Evolutionary conservation across 2,113 vertebrate species (phyloP).

Genomic region (Cardinalis cardinalis): DNA sequence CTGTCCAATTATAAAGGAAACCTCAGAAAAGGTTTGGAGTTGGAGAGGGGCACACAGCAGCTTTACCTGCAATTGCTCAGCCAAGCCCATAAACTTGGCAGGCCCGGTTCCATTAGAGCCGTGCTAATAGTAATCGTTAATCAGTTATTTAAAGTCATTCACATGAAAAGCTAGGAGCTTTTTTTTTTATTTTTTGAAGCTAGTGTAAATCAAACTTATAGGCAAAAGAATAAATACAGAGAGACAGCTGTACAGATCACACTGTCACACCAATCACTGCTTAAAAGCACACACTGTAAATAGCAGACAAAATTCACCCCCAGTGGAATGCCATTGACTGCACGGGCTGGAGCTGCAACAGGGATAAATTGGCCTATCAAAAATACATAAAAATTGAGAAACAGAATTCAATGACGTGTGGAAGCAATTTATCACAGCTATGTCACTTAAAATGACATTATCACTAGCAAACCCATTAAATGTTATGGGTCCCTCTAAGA

Average conservation of each 20-base stretch:
- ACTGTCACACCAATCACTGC: slow-evolving; percentile 59
- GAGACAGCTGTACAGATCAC: slow-evolving; percentile 66
- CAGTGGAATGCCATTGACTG: slow-evolving; percentile 54
- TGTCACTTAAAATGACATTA: slow-evolving; percentile 56
- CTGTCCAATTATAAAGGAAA: slow-evolving; percentile 26
- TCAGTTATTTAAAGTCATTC: slow-evolving; percentile 57
- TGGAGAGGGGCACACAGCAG: neutral
- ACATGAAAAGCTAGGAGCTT: slow-evolving; percentile 13
- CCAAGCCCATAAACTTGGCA: neutral
- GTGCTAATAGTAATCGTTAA: slow-evolving; percentile 7
- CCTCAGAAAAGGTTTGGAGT: neutral
- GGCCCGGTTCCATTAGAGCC: neutral
- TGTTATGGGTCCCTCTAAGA: neutral
- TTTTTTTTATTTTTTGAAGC: neutral
- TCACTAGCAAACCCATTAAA: slow-evolving; percentile 26
- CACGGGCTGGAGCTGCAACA: slow-evolving; percentile 3
- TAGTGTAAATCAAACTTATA: slow-evolving; percentile 55
- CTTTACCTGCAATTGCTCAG: slow-evolving; percentile 1
- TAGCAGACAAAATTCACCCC: slow-evolving; percentile 60
- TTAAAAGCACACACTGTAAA: slow-evolving; percentile 60
- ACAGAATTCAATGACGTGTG: slow-evolving; percentile 27
- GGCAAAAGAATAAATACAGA: slow-evolving; percentile 67
- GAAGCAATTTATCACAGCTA: slow-evolving; percentile 36
- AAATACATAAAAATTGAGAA: slow-evolving; percentile 64
- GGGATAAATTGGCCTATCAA: slow-evolving; percentile 61